Evolutionary conservation across 30 jellyfish, hydroid and myxozoan species (phyloP).

Genomic region (Hydra vulgaris): DNA sequence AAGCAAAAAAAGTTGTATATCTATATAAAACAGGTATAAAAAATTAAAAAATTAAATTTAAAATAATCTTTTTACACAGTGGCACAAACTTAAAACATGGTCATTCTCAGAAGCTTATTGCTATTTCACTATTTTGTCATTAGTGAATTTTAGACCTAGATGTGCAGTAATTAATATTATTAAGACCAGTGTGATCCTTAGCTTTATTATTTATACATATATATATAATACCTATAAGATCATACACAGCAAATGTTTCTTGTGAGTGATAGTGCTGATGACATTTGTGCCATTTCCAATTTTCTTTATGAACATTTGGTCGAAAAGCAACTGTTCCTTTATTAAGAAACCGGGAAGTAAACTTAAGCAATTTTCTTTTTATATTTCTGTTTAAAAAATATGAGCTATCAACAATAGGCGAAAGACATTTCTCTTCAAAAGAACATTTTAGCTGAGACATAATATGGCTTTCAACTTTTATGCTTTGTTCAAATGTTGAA

Average conservation of each 20-base stretch:
- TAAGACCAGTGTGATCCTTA: too few species aligned
- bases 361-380: slow-evolving; percentile 52
- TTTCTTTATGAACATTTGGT: slow-evolving; percentile 49
- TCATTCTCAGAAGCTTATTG: too few species aligned
- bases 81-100: too few species aligned
- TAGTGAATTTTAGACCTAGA: too few species aligned
- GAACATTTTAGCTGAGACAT: slow-evolving; percentile 70
- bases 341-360: slow-evolving; percentile 70
- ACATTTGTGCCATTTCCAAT: slow-evolving; percentile 90
- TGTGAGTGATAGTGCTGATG: slow-evolving; percentile 87
- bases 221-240: slow-evolving; percentile 52
- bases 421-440: slow-evolving; percentile 66
- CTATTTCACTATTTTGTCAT: too few species aligned
- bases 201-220: background rate
- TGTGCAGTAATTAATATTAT: too few species aligned
- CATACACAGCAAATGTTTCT: slow-evolving; percentile 86
- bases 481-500: slow-evolving; percentile 51
- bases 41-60: too few species aligned
- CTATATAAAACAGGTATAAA: too few species aligned
- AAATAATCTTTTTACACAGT: too few species aligned
- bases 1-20: too few species aligned
- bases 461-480: slow-evolving; percentile 49
- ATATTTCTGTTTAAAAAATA: slow-evolving; percentile 27
- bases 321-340: slow-evolving; percentile 86
- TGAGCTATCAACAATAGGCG: slow-evolving; percentile 55